These are phyloP conservation scores for Leptestheria dahalacensis DNA, from an alignment of 1,140 invertebrate species.

Conservation along the genomic window DNA sequence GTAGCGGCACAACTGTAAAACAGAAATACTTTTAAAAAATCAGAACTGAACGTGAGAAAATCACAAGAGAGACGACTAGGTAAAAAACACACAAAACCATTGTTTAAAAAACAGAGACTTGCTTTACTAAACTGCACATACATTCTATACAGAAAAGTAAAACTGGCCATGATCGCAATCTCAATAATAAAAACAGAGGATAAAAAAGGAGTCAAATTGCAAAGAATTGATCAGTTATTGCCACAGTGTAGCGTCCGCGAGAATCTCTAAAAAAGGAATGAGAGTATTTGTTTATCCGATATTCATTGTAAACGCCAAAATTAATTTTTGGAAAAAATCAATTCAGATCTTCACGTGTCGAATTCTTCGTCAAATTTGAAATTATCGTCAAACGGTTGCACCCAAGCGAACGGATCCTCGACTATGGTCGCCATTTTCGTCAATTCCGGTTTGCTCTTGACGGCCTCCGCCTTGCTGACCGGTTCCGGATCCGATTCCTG, in stretches of 20 bases:
- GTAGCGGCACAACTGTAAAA: too few species aligned
- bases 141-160: too few species aligned
- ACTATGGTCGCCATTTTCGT: slow-evolving; percentile 13
- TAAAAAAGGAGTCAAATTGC: background rate
- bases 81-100: too few species aligned
- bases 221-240: background rate
- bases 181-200: too few species aligned
- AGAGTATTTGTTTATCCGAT: background rate
- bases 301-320: too few species aligned
- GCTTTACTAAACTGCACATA: too few species aligned
- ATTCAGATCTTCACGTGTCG: background rate
- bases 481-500: slow-evolving; percentile 31
- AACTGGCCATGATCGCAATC: too few species aligned
- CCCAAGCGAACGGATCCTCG: slow-evolving; percentile 22
- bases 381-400: slow-evolving; percentile 23
- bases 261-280: background rate
- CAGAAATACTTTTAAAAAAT: too few species aligned
- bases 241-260: background rate
- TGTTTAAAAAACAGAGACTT: too few species aligned
- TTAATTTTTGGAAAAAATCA: too few species aligned
- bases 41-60: too few species aligned
- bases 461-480: slow-evolving; percentile 10
- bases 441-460: slow-evolving; percentile 9
- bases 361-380: slow-evolving; percentile 6
- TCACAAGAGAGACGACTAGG: background rate